Base-by-base conservation (phyloP, 2,888 invertebrate genomes). In the Folsomia manolachei region DNA sequence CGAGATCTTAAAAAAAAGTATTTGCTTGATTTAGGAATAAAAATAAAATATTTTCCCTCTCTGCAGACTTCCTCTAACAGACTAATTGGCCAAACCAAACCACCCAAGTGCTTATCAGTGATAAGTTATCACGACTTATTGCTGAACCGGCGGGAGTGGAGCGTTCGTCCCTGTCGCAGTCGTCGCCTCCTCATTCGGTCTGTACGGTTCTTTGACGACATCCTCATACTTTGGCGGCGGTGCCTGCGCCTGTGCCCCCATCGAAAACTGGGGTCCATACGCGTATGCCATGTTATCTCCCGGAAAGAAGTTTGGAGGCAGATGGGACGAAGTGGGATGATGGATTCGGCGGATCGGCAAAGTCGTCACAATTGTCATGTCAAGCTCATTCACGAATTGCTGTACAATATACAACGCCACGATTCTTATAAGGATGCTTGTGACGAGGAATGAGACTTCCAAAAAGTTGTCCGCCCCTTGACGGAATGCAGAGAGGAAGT, bases 201-300 rank as follows among this genome's bases (percentile, higher is more conserved):
- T 71, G 21, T 26, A 26, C 2, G 74, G 71, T 23, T 74, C 71
- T 63, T 74, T 74, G 2, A 70, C 67, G 14, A 72, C 74, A 14
- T 74, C 74, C n/a, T 74, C 74, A 27, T 74, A 74, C 39, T 60
- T 72, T 60, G 74, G 74, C 23, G 74, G 74, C 1, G 73, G 73
- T 27, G n/a, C 70, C 23, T 60, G 60, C 4, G 60, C n/a, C 60
- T 21, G 19, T 9, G 7, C 7, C 7, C 60, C 60, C 25, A 4
- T n/a, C 2, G 18, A 2, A 23, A 18, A 11, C 23, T 63, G 63
- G 2, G 64, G 19, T 14, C 21, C 67, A 11, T 52, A 56, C 26
- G 18, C 19, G 26, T 67, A 56, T 11, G 56, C 67, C 24, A 67
- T 26, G 53, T 24, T 24, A 2, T 23, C 67, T 14, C 65, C 65